These are phyloP conservation scores for western clawed frog (Xenopus tropicalis) DNA, from an alignment of 2,113 vertebrate genomes.

Conservation along the genomic window DNA sequence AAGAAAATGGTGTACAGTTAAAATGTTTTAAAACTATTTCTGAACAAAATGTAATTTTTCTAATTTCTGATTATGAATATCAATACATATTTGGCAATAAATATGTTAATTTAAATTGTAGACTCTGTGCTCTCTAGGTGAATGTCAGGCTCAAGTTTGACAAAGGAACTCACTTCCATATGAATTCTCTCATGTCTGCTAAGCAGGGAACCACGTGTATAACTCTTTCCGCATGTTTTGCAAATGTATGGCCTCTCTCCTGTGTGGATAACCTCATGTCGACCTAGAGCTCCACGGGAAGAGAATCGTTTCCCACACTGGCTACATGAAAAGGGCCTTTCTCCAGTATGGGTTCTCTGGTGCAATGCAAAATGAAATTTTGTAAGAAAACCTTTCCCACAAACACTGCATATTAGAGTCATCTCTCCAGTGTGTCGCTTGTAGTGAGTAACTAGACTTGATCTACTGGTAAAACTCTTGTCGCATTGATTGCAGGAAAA, in stretches of 20 bases:
- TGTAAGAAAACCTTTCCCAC: slow-evolving; percentile 56
- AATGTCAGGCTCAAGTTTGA: neutral
- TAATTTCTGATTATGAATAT: no score
- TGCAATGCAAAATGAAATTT: slow-evolving; percentile 53
- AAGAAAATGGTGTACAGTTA: no score
- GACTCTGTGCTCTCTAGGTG: no score
- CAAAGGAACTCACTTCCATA: neutral
- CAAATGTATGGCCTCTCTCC: neutral
- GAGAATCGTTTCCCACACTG: slow-evolving; percentile 43
- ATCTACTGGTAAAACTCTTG: slow-evolving; percentile 34
- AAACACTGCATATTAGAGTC: slow-evolving; percentile 53
- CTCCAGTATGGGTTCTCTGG: slow-evolving; percentile 32
- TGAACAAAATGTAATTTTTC: no score
- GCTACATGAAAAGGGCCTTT: slow-evolving; percentile 46
- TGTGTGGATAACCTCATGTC: neutral
- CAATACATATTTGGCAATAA: no score
- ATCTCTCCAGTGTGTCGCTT: slow-evolving; percentile 52
- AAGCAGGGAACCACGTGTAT: neutral
- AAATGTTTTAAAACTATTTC: no score
- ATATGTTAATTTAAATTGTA: no score
- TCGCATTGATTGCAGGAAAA: no score
- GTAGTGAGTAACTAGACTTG: slow-evolving; percentile 28
- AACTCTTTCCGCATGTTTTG: slow-evolving; percentile 1
- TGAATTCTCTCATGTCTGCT: slow-evolving; percentile 3
- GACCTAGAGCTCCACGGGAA: neutral